Evolutionary conservation across 2,113 vertebrate genomes (phyloP), one percentile per base, ranked within the genome.

Genomic region (Eublepharis macularius): DNA sequence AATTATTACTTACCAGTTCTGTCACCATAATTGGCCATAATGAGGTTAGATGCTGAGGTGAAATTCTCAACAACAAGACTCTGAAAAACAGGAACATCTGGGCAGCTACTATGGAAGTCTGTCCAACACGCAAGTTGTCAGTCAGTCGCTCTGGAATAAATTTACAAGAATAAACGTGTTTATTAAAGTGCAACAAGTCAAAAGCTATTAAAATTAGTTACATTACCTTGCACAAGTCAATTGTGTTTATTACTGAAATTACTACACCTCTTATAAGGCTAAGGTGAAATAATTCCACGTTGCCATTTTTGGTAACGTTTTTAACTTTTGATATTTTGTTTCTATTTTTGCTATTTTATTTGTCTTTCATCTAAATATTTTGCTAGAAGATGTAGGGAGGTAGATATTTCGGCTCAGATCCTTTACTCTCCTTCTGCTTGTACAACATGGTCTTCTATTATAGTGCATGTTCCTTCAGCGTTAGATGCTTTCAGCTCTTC

Each of bases 21-120:
- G 98, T 99, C 80, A 99, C 98, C 99, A 99, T 99, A 88, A 99
- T 99, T 43, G 99, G 99, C 98, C 99, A 99, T 78, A 99, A 86
- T 0, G 98, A 99, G 79, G 97, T 99, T 87, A 99, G 95, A 89
- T 99, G 98, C 75, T 99, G 99, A 79, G 97, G 97, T 29, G 99
- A 99, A 93, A 99, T 98, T 91, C 98, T 97, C 90, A 99, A 85
- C 90, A 99, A 83, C 73, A 99, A 95, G 89, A 99, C 98, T 81
- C 99, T 97, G 95, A 99, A 99, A 96, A 98, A 98, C 47, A 99
- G 96, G 93, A 99, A 99, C 96, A 99, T 99, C 95, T 99, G 98
- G 81, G 98, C 97, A 2, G 96, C 97, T 89, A 96, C 97, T 51
- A 96, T 79, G 1, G 98, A 92, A 7, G 96, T 98, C 74, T 97